Evolutionary conservation across 2,113 vertebrate species (phyloP), one percentile per base, ranked within the genome.

Genomic region (Microcebus jonahi): DNA sequence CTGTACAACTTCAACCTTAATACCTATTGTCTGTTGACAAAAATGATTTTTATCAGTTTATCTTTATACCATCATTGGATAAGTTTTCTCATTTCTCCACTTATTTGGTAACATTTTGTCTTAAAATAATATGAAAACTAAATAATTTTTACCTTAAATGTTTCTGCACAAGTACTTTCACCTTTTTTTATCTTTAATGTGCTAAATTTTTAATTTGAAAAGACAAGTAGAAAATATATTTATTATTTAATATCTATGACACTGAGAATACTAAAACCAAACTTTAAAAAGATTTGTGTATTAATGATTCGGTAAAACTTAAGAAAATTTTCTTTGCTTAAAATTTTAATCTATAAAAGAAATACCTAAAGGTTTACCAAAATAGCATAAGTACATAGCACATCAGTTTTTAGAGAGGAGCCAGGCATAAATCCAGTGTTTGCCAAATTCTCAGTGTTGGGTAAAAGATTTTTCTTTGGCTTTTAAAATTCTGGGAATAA

Each of bases 401-500:
- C 65, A 67, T 71, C 88, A 61, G 97, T 5, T 25, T 96, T 96
- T 77, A 39, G 59, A 42, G 18, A 88, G 71, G 57, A 65, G 48
- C 31, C 1, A 81, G 63, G 9, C 27, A 14, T 95, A 85, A 96
- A 85, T 70, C 15, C 87, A 76, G 14, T 89, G 5, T 95, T 92
- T 90, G 14, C 36, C 25, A 82, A 59, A 92, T 34, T 87, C 73
- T 87, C 39, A 77, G 10, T 42, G 20, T 91, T 97, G 82, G 80
- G 2, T 96, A 88, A 97, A 97, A 96, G 85, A 73, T 84, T 59
- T 95, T 79, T 95, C 95, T 96, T 98, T 14, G 90, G 73, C 77
- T 94, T 97, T 79, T 0, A 0, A 88, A 73, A 5, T 85, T 94
- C 83, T 96, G 94, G 79, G 88, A 88, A 63, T 57, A 59, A 9